Evolutionary conservation across 1,140 invertebrate species (phyloP), one percentile per base, ranked within the genome.

Genomic region (Hesperophylax magnus): DNA sequence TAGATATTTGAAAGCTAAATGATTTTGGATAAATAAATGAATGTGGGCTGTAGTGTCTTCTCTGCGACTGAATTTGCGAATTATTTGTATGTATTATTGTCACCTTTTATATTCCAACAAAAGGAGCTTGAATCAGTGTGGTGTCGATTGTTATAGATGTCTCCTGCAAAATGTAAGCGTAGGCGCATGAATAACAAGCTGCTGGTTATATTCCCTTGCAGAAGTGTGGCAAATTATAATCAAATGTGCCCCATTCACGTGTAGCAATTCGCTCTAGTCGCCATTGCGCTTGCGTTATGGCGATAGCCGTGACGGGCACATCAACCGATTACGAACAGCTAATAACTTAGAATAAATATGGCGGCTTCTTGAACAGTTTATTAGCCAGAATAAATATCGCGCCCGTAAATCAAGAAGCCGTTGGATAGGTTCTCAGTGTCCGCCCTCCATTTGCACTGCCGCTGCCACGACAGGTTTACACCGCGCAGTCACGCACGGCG

Each of bases 341-440:
- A 65, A 65, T 65, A 27, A 65, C 61, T 27, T 65, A 65, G 61
- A 65, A 65, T 31, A 65, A 65, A 65, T 31, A 65, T 31, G 61
- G 61, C 61, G 17, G 61, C 61, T 22, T 5, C 61, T 65, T 11
- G 61, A 65, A 27, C 61, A 31, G 56, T 60, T 60, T 22, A 22
- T 60, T 20, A 60, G 56, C 22, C 22, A 60, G 61, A 65, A 65
- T 65, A 65, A 65, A 65, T 65, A 65, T 65, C 61, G n/a, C 60
- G 60, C 6, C 27, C 61, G 27, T 65, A 65, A 65, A 65, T 65
- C 61, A 65, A 65, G 61, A 24, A 65, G 61, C 24, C 61, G 24
- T 22, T 24, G 24, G 27, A 65, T 27, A 65, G 27, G 61, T 34
- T 24, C 22, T 27, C 17, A 20, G 27, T 1, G 61, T 65, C 61